Percentiles rank a stretch among this genome's conserved stretches.
phyloP scores from a whole-genome alignment of 2,888 invertebrate species.

The Colostygia pectinataria region DNA sequence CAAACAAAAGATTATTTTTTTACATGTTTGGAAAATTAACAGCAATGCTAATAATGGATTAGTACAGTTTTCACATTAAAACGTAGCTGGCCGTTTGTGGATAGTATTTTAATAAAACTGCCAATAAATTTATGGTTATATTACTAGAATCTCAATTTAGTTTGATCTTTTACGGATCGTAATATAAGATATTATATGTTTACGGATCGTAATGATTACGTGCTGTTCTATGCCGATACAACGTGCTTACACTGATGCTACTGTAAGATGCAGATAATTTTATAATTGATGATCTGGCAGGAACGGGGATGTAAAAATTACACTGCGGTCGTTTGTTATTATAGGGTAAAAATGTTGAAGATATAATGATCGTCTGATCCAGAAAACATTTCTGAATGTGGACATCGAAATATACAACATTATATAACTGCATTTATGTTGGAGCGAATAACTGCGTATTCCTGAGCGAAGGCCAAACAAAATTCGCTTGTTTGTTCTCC shows the following conservation, averaged over 20 bases:
- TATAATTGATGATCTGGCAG: slow-evolving; percentile 14
- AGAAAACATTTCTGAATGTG: slow-evolving; percentile 5
- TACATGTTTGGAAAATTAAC: no score
- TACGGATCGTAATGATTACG: no score
- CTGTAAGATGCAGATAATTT: slow-evolving; percentile 18
- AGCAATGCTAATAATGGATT: no score
- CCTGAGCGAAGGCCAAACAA: not conserved
- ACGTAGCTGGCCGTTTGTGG: no score
- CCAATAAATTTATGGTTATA: no score
- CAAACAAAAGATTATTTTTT: no score
- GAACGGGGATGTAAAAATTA: slow-evolving; percentile 13
- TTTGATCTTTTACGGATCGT: no score
- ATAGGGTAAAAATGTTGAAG: slow-evolving; percentile 15
- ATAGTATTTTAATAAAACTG: no score
- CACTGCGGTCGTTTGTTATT: slow-evolving; percentile 16
- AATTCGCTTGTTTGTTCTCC: no score
- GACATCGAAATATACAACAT: not conserved
- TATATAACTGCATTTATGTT: not conserved
- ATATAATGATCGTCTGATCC: slow-evolving; percentile 7
- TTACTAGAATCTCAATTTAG: no score
- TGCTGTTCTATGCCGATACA: not conserved
- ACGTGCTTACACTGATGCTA: not conserved
- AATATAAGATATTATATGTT: no score
- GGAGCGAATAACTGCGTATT: not conserved
- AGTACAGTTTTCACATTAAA: no score